These are phyloP conservation scores for Balaenoptera acutorostrata DNA, from an alignment of 2,113 vertebrate species.

Conservation along the genomic window DNA sequence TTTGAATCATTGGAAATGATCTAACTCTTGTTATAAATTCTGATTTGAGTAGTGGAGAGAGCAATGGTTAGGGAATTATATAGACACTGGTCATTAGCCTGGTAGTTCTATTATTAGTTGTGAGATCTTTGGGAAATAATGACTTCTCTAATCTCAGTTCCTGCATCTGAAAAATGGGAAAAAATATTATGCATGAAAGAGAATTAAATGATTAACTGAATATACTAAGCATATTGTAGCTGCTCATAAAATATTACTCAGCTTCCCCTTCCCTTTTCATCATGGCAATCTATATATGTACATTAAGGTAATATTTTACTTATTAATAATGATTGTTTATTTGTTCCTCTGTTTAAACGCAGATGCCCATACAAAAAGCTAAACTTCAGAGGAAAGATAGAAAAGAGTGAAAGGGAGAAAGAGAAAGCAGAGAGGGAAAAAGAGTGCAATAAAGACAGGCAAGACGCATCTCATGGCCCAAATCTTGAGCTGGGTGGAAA, in stretches of 20 bases:
- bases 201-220: neutral
- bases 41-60: neutral
- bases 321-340: neutral
- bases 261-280: neutral
- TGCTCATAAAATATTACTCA: neutral
- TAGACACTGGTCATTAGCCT: neutral
- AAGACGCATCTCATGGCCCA: neutral
- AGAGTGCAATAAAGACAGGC: neutral
- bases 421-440: neutral
- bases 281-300: neutral
- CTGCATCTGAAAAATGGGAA: constrained; percentile 29
- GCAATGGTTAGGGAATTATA: neutral
- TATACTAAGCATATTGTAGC: neutral
- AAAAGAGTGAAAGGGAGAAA: neutral
- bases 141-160: neutral
- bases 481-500: neutral
- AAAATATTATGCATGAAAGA: neutral
- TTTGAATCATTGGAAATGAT: neutral
- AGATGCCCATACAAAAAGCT: neutral
- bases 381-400: neutral
- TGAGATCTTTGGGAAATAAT: neutral
- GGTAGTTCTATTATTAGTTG: neutral
- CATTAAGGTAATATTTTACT: neutral
- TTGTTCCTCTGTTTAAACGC: neutral
- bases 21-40: neutral